Base-by-base conservation (phyloP, 2,113 vertebrate species). In the Thinocorus orbignyianus region DNA sequence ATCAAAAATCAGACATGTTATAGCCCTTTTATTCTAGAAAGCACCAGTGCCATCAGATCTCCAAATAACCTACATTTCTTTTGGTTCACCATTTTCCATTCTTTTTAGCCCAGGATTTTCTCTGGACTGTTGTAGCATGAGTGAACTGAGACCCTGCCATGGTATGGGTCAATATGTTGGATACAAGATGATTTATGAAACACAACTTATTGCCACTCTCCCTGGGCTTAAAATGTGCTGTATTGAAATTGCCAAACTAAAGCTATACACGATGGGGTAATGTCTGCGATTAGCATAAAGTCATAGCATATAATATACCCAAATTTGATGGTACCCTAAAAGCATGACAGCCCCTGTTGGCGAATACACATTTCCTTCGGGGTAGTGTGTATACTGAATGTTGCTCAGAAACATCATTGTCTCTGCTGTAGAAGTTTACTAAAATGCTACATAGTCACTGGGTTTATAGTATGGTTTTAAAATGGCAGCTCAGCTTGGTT, bases 261-360 rank as follows among this genome's bases (percentile, higher is more conserved):
- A 71, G 41, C 52, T n/a, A 0, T n/a, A 9, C 12, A 0, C 1
- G n/a, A 3, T 11, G 65, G 80, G 73, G 35, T 9, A 3, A 17
- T 49, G 64, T 49, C 81, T 77, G 74, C 6, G 49, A 17, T 30
- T 23, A 3, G 6, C 44, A 2, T 7, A 2, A 48, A 23, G 31
- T 66, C 28, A 0, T 6, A 35, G 30, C 1, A 2, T 33, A 0
- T 14, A 1, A 33, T 2, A 18, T 48, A 49, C 62, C 89, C 10
- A 12, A 46, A 28, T 10, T 2, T 1, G 9, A 1, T 1, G 54
- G 82, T 18, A 0, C 22, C 39, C 0, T 19, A 1, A 14, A 2
- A 61, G 48, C 22, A 4, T 5, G 85, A 49, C 24, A 25, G 76
- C 30, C 52, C 26, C 44, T 6, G 7, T 24, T 65, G 88, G 86